Conservation (phyloP, 2,888 invertebrate species). For the Tineola bisselliella region DNA sequence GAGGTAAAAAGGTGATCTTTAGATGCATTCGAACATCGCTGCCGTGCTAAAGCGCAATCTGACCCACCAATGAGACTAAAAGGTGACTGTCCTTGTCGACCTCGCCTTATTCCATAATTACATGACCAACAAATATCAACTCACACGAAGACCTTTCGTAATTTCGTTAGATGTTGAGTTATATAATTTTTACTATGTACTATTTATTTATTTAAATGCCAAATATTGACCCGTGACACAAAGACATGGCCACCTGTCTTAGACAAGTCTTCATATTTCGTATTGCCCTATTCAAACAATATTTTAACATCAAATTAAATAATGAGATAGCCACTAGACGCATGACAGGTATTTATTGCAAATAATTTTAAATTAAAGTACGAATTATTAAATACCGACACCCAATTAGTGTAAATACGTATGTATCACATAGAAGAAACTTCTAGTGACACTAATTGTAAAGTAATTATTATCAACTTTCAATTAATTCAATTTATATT, state of each 20-base stretch:
- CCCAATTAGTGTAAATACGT: too few species aligned
- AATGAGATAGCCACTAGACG: not conserved
- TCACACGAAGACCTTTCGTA: not conserved
- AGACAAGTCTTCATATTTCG: slow-evolving; percentile 6
- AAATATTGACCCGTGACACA: slow-evolving; percentile 57
- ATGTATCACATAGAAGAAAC: too few species aligned
- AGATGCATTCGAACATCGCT: not conserved
- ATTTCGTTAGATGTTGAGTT: not conserved
- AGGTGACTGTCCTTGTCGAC: not conserved
- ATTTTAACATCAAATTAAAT: slow-evolving; percentile 3
- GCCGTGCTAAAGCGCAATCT: not conserved
- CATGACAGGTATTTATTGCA: not conserved
- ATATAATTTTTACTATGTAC: slow-evolving; percentile 25
- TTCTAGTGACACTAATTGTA: not conserved
- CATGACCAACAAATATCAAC: not conserved
- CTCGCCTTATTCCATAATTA: not conserved
- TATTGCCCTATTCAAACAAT: not conserved
- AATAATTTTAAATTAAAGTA: not conserved
- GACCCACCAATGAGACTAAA: not conserved
- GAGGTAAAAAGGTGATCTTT: slow-evolving; percentile 2
- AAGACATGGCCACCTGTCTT: slow-evolving; percentile 39
- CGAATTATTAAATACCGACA: too few species aligned
- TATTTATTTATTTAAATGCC: slow-evolving; percentile 42
- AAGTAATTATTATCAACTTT: not conserved
- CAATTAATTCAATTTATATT: not conserved